A percentile compares a stretch with the other conserved stretches of the same genome.
These are phyloP conservation scores for Megalonaias nervosa DNA, from an alignment of 1,140 invertebrate genomes.

Conservation along the genomic window DNA sequence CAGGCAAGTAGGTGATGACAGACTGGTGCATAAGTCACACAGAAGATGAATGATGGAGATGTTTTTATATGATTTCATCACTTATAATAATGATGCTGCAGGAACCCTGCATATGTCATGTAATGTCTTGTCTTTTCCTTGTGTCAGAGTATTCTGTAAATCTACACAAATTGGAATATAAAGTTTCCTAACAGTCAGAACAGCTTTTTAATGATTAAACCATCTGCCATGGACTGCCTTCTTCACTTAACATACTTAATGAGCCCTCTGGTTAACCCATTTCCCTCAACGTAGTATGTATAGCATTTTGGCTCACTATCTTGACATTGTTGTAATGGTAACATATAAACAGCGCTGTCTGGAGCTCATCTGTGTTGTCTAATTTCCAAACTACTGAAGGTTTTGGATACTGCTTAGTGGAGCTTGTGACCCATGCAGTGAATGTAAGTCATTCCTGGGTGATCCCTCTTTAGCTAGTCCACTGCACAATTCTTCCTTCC, in stretches of 20 bases:
- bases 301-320: not conserved
- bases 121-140: not conserved
- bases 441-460: slow-evolving; percentile 13
- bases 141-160: slow-evolving; percentile 2
- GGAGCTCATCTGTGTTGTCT: not conserved
- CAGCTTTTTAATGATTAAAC: not conserved
- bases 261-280: not conserved
- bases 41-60: slow-evolving; percentile 3
- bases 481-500: slow-evolving; percentile 30
- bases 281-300: slow-evolving; percentile 1
- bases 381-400: not conserved
- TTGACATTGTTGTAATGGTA: slow-evolving; percentile 12
- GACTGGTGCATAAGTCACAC: not conserved
- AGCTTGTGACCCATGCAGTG: slow-evolving; percentile 31
- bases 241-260: not conserved
- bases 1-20: not conserved
- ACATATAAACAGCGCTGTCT: not conserved
- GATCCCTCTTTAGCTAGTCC: slow-evolving; percentile 8
- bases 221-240: not conserved
- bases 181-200: slow-evolving; percentile 2
- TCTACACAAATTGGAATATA: not conserved
- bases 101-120: not conserved
- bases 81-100: not conserved
- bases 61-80: not conserved
- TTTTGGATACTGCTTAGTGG: slow-evolving; percentile 16